Evolutionary conservation across 2,113 vertebrate species (phyloP), one percentile per base, ranked within the genome.

Genomic region (Numida meleagris): DNA sequence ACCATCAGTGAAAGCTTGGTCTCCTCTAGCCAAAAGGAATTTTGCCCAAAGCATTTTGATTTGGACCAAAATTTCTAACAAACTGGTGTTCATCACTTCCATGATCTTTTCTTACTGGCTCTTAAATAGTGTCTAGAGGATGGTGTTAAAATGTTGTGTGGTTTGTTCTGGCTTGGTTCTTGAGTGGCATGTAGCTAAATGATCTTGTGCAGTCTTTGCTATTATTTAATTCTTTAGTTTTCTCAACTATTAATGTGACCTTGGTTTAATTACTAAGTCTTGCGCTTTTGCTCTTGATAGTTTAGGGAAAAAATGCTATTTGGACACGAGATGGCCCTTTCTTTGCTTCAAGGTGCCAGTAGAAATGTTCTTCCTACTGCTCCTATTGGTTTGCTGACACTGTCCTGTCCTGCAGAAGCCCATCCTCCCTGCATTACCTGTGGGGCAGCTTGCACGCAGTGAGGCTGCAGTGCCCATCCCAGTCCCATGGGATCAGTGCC

Each of bases 151-250:
- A 71, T 59, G 24, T 4, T 16, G 16, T 25, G 31, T 45, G 67
- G 29, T 27, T 73, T 40, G 29, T 11, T 75, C 76, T 70, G 10
- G 9, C 51, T 74, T 50, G 46, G 43, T 33, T 85, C 43, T 79
- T 31, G 34, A 66, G 38, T 8, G 36, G 14, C 0, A 0, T 4
- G 21, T 46, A 38, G 10, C 43, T 17, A 34, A 36, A 9, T 3
- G 2, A 4, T 25, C 59, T 53, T 34, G 27, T 18, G n/a, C 43
- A 59, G 20, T 21, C 48, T 58, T 79, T 0, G 0, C 7, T 33
- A 7, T 27, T 25, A 74, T 67, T 18, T 20, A 33, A 61, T 29
- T 25, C 43, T 43, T 82, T 15, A 40, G n/a, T 59, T 76, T 70
- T 57, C 63, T 57, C 43, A 79, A 3, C 43, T 33, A 34, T 43